These are phyloP conservation scores for Trachythela sp. DNA, from an alignment of 64 coral and sea anemone species.

Conservation along the genomic window DNA sequence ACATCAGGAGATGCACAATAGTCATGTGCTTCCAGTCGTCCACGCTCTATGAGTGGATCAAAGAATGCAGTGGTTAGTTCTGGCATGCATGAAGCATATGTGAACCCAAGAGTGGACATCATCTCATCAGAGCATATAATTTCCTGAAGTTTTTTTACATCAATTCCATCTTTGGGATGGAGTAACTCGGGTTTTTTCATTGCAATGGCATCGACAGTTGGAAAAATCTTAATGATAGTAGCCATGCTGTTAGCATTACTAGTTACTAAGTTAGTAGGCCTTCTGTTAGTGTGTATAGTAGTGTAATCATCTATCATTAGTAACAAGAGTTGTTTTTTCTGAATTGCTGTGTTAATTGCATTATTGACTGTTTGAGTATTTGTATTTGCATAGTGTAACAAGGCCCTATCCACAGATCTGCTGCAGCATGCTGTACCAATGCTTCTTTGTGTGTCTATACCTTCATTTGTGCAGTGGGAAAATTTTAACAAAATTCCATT, in stretches of 20 bases:
- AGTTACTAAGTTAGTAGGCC: neutral
- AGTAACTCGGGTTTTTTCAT: neutral
- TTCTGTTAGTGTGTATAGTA: slow-evolving; percentile 19
- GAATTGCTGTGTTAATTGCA: neutral
- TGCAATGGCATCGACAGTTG: slow-evolving; percentile 9
- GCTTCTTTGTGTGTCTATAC: too few relatives aligned
- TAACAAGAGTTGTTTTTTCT: neutral
- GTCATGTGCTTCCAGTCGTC: slow-evolving; percentile 9
- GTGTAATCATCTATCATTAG: slow-evolving; percentile 34
- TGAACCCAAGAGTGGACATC: slow-evolving; percentile 15
- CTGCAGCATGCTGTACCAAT: too few relatives aligned
- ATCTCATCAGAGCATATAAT: slow-evolving; percentile 18
- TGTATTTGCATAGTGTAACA: too few relatives aligned
- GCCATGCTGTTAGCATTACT: slow-evolving; percentile 24
- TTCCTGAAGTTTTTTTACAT: slow-evolving; percentile 23
- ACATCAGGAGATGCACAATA: slow-evolving; percentile 34
- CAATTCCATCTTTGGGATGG: slow-evolving; percentile 19
- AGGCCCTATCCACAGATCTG: too few relatives aligned
- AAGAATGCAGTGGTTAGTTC: slow-evolving; percentile 35
- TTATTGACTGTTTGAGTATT: too few relatives aligned
- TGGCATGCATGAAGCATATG: slow-evolving; percentile 43
- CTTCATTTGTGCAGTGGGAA: too few relatives aligned
- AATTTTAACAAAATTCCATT: too few relatives aligned
- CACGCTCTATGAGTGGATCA: slow-evolving; percentile 43
- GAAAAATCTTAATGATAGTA: slow-evolving; percentile 41